phyloP scores from a whole-genome alignment of 2,888 invertebrate genomes.

The Synanthedon myopaeformis region DNA sequence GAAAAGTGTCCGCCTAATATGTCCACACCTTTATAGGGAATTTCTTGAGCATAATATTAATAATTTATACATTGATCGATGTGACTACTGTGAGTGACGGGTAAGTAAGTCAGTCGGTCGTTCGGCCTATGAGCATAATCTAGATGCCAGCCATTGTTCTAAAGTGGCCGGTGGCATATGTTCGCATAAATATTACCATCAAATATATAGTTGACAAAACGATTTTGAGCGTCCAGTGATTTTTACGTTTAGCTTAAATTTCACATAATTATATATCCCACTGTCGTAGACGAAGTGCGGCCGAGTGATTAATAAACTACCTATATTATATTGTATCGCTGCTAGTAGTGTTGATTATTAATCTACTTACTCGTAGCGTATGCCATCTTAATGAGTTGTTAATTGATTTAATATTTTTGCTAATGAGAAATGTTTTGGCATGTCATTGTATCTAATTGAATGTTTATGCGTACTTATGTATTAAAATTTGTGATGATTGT shows the following conservation, averaged over 20 bases:
- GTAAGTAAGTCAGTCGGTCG: constrained; percentile 2
- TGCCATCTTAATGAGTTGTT: constrained; percentile 35
- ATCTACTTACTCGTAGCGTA: constrained; percentile 5
- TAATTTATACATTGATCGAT: too few relatives aligned
- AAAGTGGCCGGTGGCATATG: too few relatives aligned
- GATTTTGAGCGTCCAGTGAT: constrained; percentile 17
- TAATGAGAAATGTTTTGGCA: constrained; percentile 4
- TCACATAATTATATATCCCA: not conserved
- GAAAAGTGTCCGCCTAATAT: too few relatives aligned
- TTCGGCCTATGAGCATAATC: constrained; percentile 10
- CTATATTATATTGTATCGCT: not conserved
- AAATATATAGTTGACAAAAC: not conserved
- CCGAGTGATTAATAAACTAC: constrained; percentile 14
- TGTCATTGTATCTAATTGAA: constrained; percentile 2
- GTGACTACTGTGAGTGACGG: too few relatives aligned
- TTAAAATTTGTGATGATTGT: constrained; percentile 48
- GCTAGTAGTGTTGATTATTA: constrained; percentile 8
- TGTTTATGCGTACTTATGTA: constrained; percentile 51
- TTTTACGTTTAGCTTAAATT: constrained; percentile 6
- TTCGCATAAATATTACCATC: too few relatives aligned
- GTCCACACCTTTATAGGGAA: too few relatives aligned
- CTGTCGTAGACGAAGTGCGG: constrained; percentile 11
- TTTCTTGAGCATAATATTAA: too few relatives aligned
- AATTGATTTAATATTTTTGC: constrained; percentile 26
- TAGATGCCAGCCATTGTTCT: too few relatives aligned